These are phyloP conservation scores for Neelides sp. DNA, from an alignment of 1,140 invertebrate genomes.

Conservation along the genomic window DNA sequence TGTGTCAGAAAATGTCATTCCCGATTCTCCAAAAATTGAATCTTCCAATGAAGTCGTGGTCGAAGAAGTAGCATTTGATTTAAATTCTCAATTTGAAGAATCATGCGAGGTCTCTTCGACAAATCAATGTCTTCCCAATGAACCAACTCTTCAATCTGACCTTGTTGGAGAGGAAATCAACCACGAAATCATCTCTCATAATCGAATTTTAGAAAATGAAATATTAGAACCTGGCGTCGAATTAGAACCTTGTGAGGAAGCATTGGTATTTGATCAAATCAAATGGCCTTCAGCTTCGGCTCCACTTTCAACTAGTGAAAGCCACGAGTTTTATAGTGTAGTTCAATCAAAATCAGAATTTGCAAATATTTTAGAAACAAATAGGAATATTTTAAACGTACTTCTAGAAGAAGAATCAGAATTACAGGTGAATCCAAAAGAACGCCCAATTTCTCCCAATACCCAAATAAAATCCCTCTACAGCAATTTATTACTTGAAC, in stretches of 20 bases:
- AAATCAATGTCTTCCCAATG: background rate
- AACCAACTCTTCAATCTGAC: background rate
- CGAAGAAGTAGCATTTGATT: too few relatives aligned
- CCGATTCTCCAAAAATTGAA: too few relatives aligned
- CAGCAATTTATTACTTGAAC: slow-evolving; percentile 23
- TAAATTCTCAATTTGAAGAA: too few relatives aligned
- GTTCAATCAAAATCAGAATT: too few relatives aligned
- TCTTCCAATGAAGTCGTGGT: too few relatives aligned
- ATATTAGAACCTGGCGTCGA: background rate
- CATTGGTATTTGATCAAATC: background rate
- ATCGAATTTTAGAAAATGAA: background rate
- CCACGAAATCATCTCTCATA: background rate
- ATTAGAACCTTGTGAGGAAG: slow-evolving; percentile 24
- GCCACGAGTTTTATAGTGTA: too few relatives aligned
- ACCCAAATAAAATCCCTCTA: slow-evolving; percentile 19
- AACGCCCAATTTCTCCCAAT: background rate
- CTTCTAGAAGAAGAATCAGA: too few relatives aligned
- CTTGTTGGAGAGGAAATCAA: background rate
- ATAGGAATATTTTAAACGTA: too few relatives aligned
- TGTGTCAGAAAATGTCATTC: too few relatives aligned
- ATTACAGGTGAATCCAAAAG: background rate
- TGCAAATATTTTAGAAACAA: too few relatives aligned
- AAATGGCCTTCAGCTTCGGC: background rate
- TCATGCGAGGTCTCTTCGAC: too few relatives aligned
- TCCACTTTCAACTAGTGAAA: background rate